Conservation (phyloP, 2,113 vertebrate genomes). For the Meriones unguiculatus region DNA sequence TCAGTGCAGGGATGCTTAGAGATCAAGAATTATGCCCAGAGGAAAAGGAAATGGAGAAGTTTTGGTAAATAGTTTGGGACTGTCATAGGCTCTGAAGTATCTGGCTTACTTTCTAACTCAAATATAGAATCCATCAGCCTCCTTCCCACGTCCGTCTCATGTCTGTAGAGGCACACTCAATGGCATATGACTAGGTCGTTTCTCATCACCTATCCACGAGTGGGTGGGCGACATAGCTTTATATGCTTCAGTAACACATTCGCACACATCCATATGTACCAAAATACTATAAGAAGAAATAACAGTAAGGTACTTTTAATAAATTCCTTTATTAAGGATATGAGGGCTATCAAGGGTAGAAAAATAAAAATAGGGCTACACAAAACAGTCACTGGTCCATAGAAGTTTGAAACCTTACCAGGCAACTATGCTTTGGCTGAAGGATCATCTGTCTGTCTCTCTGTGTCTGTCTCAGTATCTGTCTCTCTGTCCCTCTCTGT, state of each 20-base stretch:
- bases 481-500: not conserved
- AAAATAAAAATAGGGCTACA: not conserved
- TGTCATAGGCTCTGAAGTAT: not conserved
- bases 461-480: not conserved
- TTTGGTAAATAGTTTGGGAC: not conserved
- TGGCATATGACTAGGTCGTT: not conserved
- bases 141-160: not conserved
- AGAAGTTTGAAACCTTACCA: not conserved
- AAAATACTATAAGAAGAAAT: not conserved
- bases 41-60: not conserved
- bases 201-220: fast-evolving
- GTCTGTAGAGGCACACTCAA: not conserved
- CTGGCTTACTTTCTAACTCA: not conserved
- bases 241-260: not conserved
- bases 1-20: not conserved
- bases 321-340: not conserved
- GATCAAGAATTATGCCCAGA: not conserved
- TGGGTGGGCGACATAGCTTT: not conserved
- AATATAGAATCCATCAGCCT: not conserved
- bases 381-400: not conserved
- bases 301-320: not conserved
- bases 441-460: not conserved
- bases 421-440: not conserved
- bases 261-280: not conserved
- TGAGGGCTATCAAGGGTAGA: not conserved